phyloP scores from a whole-genome alignment of 2,113 vertebrate genomes.

The Lontra canadensis region DNA sequence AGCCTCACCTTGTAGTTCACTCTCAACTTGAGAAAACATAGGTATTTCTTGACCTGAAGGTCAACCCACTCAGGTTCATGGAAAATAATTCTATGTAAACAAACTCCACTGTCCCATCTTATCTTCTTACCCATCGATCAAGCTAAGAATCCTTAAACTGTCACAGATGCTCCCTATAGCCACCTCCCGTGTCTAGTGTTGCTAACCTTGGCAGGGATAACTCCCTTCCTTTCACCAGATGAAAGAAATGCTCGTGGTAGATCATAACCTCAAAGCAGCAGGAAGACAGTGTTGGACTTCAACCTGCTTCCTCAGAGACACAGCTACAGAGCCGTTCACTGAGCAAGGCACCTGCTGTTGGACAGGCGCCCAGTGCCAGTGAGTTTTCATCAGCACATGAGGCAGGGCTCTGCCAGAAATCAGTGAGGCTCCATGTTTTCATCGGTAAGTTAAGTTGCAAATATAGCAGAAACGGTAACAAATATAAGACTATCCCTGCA shows the following conservation, averaged over 20 bases:
- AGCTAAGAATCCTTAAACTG: conserved; percentile 49
- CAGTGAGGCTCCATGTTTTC: background rate
- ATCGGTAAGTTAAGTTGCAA: conserved; percentile 48
- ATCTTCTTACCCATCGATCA: conserved; percentile 43
- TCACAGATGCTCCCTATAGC: conserved; percentile 60
- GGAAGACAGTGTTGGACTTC: background rate
- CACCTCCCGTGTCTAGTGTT: background rate
- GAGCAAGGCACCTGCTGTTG: conserved; percentile 55
- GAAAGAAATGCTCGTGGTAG: conserved; percentile 9
- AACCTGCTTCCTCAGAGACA: conserved; percentile 19
- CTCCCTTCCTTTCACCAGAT: background rate
- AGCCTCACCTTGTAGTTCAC: conserved; percentile 11
- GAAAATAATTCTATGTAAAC: conserved; percentile 52
- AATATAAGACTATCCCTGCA: conserved; percentile 48
- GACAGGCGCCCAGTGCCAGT: background rate
- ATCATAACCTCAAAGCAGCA: background rate
- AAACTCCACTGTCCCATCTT: conserved; percentile 48
- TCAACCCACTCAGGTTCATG: conserved; percentile 43
- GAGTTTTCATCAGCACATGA: background rate
- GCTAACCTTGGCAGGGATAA: conserved; percentile 7
- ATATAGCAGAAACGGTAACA: conserved; percentile 59
- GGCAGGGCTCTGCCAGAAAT: background rate
- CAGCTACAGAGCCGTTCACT: conserved; percentile 31
- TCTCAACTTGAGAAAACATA: conserved; percentile 42
- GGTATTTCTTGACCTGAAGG: conserved; percentile 68